phyloP scores from a whole-genome alignment of 92 coral and sea anemone genomes.

The Desmophyllum pertusum region DNA sequence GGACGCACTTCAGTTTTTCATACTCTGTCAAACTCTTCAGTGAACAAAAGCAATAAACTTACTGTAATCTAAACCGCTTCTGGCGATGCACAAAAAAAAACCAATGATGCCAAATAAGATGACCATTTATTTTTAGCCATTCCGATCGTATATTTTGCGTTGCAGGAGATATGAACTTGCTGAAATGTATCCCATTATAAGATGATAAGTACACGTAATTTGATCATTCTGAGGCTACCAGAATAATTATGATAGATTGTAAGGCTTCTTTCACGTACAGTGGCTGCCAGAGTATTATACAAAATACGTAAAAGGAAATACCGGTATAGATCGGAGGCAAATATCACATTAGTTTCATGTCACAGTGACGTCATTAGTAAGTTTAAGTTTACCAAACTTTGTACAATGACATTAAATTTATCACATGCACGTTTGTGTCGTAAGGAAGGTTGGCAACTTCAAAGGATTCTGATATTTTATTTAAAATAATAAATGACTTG shows the following conservation, averaged over 20 bases:
- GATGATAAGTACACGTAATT: constrained; percentile 13
- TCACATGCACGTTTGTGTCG: neutral
- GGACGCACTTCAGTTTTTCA: neutral
- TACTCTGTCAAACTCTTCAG: neutral
- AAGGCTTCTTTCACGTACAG: neutral
- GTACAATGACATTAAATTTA: neutral
- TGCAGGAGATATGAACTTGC: constrained; percentile 36
- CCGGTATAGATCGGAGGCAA: too few relatives aligned
- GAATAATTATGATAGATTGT: neutral
- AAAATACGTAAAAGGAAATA: neutral
- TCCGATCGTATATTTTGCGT: constrained; percentile 46
- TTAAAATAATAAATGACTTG: neutral
- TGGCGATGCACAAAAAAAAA: neutral
- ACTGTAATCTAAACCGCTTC: neutral
- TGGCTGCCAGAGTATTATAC: neutral
- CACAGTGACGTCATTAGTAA: too few relatives aligned
- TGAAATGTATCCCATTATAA: constrained; percentile 9
- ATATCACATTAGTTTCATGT: too few relatives aligned
- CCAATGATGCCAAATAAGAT: neutral
- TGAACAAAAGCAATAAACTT: too few relatives aligned
- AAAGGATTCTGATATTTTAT: neutral
- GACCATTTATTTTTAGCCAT: constrained; percentile 24
- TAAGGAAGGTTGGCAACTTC: neutral
- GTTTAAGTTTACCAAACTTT: neutral
- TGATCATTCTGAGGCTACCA: constrained; percentile 2